Conservation (phyloP, 2,888 invertebrate species). For the Anoplius nigerrimus region DNA sequence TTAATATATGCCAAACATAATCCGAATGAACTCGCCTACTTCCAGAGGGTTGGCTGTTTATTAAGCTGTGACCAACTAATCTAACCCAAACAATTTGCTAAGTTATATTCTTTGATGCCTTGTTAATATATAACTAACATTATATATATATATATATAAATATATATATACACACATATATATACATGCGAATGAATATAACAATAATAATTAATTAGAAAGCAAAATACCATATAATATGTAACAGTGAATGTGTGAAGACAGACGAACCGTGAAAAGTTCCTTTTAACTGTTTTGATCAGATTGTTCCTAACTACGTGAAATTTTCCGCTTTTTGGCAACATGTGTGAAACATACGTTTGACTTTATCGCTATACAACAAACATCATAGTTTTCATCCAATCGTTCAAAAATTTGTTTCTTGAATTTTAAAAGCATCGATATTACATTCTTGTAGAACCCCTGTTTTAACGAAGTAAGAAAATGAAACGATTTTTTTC, state of each 20-base stretch:
- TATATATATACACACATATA: constrained; percentile 46
- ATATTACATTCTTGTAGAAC: neutral
- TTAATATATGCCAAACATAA: constrained; percentile 38
- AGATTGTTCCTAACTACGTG: no score
- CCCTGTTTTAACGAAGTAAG: neutral
- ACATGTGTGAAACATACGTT: no score
- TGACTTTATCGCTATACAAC: neutral
- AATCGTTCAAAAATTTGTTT: no score
- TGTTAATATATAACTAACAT: constrained; percentile 54
- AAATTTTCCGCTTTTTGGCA: no score
- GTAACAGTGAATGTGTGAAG: constrained; percentile 68
- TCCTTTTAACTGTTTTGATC: constrained; percentile 7
- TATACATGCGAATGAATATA: constrained; percentile 45
- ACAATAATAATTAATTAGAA: constrained; percentile 37
- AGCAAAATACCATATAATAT: constrained; percentile 54
- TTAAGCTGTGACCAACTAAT: constrained; percentile 56
- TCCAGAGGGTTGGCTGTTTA: constrained; percentile 51
- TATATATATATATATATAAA: constrained; percentile 27
- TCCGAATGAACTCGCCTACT: constrained; percentile 48
- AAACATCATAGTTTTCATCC: neutral
- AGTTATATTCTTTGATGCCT: constrained; percentile 57
- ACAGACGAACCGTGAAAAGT: constrained; percentile 25
- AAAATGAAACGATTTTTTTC: constrained; percentile 1
- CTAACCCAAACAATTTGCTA: constrained; percentile 51
- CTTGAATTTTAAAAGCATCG: no score